Evolutionary conservation across 1,140 invertebrate genomes (phyloP), one percentile per base, ranked within the genome.

Genomic region (Chlorops oryzae): DNA sequence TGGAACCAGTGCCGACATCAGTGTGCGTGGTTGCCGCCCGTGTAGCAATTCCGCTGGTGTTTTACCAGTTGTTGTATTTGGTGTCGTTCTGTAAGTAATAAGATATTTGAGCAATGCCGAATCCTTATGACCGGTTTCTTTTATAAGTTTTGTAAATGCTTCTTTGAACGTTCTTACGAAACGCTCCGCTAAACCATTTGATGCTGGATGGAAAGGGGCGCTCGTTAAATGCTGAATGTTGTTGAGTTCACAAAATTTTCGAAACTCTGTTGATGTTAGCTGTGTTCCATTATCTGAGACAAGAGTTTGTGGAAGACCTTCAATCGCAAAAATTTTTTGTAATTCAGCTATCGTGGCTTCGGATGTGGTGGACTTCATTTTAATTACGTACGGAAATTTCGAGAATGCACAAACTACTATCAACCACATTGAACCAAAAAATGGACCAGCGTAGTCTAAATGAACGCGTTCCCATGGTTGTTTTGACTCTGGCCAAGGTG

Each of bases 111-210:
- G n/a, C n/a, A n/a, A n/a, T n/a, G n/a, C n/a, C n/a, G n/a, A n/a
- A n/a, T n/a, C n/a, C n/a, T n/a, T n/a, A n/a, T n/a, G n/a, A n/a
- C n/a, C n/a, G n/a, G n/a, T n/a, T n/a, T n/a, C n/a, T n/a, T n/a
- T n/a, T n/a, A n/a, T n/a, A n/a, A n/a, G n/a, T n/a, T n/a, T n/a
- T n/a, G n/a, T n/a, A n/a, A n/a, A n/a, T n/a, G n/a, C n/a, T n/a
- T n/a, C n/a, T 24, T 53, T 53, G 32, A 47, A 50, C 17, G 54
- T 35, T 15, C 46, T 21, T 3, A 51, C 52, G 27, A 54, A 57
- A 6, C 55, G 63, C 56, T 69, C 61, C 9, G 62, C 61, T 21
- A 58, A 57, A 15, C 59, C 61, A 53, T 71, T 73, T 3, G 59
- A 61, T 3, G 46, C 60, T 20, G 63, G 60, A 55, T 64, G 57